phyloP scores from a whole-genome alignment of 2,797 vertebrate genomes.

The Tokudaia muenninki region DNA sequence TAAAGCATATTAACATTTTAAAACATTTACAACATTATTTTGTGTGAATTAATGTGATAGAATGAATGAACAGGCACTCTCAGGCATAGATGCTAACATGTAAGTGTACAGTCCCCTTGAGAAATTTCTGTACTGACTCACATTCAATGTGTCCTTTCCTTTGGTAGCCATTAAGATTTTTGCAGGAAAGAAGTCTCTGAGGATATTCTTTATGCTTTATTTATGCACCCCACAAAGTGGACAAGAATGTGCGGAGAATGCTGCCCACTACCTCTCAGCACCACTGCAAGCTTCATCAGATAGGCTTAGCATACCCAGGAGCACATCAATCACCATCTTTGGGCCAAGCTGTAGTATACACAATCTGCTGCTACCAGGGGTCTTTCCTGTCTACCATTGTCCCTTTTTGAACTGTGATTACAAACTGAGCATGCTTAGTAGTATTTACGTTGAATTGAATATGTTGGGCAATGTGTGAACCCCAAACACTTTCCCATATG shows the following conservation, averaged over 20 bases:
- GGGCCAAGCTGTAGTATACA: background rate
- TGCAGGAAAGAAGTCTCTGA: background rate
- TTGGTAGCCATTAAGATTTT: background rate
- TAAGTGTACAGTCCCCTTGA: too few species aligned
- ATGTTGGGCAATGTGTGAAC: background rate
- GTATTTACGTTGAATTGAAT: background rate
- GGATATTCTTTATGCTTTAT: background rate
- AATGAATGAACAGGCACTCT: background rate
- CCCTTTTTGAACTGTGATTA: background rate
- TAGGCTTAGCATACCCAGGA: background rate
- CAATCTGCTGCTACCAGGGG: background rate
- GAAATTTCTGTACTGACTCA: background rate
- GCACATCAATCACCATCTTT: background rate
- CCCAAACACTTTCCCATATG: background rate
- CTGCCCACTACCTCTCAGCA: background rate
- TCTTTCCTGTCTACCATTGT: background rate
- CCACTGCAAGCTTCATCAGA: background rate
- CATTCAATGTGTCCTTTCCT: background rate
- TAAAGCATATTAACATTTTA: background rate
- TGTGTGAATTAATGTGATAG: background rate
- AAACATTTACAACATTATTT: background rate
- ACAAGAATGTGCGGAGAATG: background rate
- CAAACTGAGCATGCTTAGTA: background rate
- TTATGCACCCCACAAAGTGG: background rate
- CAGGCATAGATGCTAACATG: background rate